These are phyloP conservation scores for Tethea ocularis DNA, from an alignment of 2,888 invertebrate species.

Conservation along the genomic window DNA sequence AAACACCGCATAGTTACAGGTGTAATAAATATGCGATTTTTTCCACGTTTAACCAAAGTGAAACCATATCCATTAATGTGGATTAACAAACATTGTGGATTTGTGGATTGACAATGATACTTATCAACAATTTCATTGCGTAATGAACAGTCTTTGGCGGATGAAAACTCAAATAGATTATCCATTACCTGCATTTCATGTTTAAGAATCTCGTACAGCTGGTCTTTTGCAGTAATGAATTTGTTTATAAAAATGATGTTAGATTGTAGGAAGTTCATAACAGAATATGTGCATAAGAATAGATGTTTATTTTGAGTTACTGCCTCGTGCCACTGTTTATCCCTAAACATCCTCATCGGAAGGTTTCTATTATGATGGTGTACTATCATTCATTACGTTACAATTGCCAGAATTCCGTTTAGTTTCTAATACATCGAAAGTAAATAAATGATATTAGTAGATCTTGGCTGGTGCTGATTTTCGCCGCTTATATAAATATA, in stretches of 20 bases:
- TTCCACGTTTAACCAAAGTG: neutral
- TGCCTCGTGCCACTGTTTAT: constrained; percentile 53
- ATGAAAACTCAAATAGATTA: constrained; percentile 14
- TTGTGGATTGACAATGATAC: constrained; percentile 36
- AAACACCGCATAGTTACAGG: too few relatives aligned
- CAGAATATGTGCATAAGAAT: constrained; percentile 33
- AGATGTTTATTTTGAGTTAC: constrained; percentile 52
- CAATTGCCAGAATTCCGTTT: neutral
- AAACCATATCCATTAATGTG: neutral
- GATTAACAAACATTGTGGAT: neutral
- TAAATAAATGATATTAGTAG: neutral
- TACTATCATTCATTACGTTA: constrained; percentile 24
- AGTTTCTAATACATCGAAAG: neutral
- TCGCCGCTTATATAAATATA: neutral
- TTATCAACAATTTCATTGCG: constrained; percentile 26
- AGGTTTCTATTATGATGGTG: constrained; percentile 13
- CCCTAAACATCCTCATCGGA: constrained; percentile 54
- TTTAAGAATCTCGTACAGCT: neutral
- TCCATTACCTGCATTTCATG: neutral
- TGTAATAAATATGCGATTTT: neutral
- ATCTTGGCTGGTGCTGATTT: neutral
- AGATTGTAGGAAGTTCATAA: neutral
- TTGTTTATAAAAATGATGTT: neutral
- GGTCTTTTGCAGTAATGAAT: constrained; percentile 21
- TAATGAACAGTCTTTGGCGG: constrained; percentile 15